Evolutionary conservation across 1,140 invertebrate species (phyloP), one percentile per base, ranked within the genome.

Genomic region (Kradibia gibbosae): DNA sequence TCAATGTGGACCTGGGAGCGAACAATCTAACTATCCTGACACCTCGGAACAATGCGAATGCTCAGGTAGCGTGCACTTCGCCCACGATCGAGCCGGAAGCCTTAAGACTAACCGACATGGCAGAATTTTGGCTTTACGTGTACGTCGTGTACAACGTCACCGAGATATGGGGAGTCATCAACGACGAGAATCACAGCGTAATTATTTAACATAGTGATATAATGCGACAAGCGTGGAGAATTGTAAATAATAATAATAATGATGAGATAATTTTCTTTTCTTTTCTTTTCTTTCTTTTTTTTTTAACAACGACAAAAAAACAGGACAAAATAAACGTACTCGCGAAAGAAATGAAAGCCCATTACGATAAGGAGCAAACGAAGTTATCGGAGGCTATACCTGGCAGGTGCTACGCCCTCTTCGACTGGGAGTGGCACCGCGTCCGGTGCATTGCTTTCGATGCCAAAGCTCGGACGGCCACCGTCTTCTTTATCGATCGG

Each of bases 401-500:
- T 31, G 91, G 88, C 5, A 86, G 86, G 75, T 94, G 93, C 89
- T 95, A 95, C 83, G 93, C 93, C 1, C 90, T 94, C 3, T 92
- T 92, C 57, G 87, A 92, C 4, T 92, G 93, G 0, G 92, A 93
- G 2, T 95, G 93, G 93, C 92, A 93, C 77, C 90, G 94, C 72
- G 93, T 94, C 0, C 91, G 93, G 73, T 92, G 94, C 11, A 83
- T 93, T 62, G 91, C 92, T 34, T 88, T 92, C 15, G 83, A 90
- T 65, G 48, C 78, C 0, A 74, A 90, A 3, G 87, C 89, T 3
- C 87, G 91, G 31, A 85, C 88, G 15, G 92, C 92, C 15, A 88
- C 89, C 2, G 93, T 94, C 71, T 94, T 93, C 57, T 92, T 94
- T 17, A 93, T 94, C 5, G 94, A 95, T 83, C 92, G 91, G 71